Conservation (phyloP, 2,888 invertebrate species). For the Sinhomidia bicolor region DNA sequence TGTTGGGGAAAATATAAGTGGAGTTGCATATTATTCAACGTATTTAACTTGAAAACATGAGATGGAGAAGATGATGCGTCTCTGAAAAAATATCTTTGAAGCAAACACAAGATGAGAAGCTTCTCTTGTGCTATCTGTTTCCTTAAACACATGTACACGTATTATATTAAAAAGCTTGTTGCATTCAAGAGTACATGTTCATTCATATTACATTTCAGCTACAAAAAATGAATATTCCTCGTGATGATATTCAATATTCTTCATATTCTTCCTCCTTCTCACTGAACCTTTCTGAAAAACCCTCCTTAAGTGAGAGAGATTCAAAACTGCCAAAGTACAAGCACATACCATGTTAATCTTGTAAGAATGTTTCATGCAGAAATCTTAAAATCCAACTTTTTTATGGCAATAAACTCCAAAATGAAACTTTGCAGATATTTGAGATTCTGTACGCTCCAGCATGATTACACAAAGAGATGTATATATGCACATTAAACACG, state of each 20-base stretch:
- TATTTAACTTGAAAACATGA: not conserved
- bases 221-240: not conserved
- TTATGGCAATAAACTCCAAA: constrained; percentile 7
- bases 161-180: too few species aligned
- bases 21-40: not conserved
- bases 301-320: not conserved
- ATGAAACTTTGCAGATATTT: constrained; percentile 18
- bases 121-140: not conserved
- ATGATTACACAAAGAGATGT: too few species aligned
- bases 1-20: not conserved
- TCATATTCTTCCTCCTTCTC: not conserved
- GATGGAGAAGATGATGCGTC: not conserved
- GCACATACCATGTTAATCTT: not conserved
- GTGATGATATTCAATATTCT: not conserved
- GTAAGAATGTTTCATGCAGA: not conserved
- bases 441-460: not conserved
- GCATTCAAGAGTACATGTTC: too few species aligned
- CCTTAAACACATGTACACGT: not conserved
- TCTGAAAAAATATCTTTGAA: too few species aligned
- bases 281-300: not conserved
- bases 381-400: constrained; percentile 6
- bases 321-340: not conserved
- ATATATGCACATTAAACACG: not conserved
- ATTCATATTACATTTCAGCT: not conserved
- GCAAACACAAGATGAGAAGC: not conserved